These are phyloP conservation scores for Dipus sagitta DNA, from an alignment of 2,797 vertebrate species.

Conservation along the genomic window DNA sequence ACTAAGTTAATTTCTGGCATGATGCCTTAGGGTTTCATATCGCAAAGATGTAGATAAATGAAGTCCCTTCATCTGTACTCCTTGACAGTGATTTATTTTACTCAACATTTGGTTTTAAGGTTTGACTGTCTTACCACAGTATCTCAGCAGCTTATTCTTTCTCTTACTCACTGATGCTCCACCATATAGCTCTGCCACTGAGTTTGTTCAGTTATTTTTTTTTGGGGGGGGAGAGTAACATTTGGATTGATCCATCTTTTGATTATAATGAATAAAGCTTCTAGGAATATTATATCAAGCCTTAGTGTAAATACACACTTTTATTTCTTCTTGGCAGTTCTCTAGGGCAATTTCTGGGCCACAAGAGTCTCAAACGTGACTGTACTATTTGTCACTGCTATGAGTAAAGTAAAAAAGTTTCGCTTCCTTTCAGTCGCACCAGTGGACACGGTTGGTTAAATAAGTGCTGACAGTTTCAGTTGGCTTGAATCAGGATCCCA, in stretches of 20 bases:
- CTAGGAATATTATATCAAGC: not conserved
- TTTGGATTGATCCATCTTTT: not conserved
- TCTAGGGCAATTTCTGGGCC: not conserved
- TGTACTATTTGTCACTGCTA: not conserved
- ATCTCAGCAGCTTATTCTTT: not conserved
- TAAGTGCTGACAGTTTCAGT: not conserved
- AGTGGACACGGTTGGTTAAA: not conserved
- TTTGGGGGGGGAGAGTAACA: not conserved
- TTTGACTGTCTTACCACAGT: not conserved
- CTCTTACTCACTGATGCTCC: not conserved
- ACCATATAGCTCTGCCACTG: not conserved
- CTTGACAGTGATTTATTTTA: conserved; percentile 26
- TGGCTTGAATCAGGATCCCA: not conserved
- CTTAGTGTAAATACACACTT: conserved; percentile 8
- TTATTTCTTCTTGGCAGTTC: not conserved
- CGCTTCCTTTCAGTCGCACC: not conserved
- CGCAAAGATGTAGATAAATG: conserved; percentile 25
- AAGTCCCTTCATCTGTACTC: not conserved
- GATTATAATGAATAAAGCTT: conserved; percentile 5
- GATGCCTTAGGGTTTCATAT: not conserved
- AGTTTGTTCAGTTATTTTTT: not conserved
- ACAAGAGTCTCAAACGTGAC: not conserved
- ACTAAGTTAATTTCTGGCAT: not conserved
- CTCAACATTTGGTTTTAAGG: conserved; percentile 3
- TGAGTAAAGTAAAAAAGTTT: not conserved